phyloP scores from a whole-genome alignment of 2,797 vertebrate genomes.

The Prionace glauca region DNA sequence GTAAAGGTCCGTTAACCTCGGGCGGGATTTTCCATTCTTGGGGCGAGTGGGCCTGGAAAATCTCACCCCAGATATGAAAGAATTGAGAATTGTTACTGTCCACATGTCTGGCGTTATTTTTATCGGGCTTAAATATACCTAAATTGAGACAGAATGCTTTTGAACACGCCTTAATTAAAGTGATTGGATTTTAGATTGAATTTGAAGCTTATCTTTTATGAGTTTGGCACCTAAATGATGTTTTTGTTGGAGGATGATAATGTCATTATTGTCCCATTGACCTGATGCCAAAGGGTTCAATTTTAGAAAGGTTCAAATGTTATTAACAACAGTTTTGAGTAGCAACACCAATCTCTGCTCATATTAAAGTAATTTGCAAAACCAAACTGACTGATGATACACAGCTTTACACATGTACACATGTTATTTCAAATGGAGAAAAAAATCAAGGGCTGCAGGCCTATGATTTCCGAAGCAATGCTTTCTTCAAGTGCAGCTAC shows the following conservation, averaged over 20 bases:
- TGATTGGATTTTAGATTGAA: not conserved
- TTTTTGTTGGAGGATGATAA: not conserved
- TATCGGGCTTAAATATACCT: not conserved
- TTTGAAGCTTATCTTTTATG: not conserved
- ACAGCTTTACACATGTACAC: not conserved
- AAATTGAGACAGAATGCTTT: not conserved
- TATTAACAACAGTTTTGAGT: no score
- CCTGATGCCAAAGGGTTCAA: not conserved
- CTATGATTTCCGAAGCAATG: not conserved
- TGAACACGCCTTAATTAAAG: not conserved
- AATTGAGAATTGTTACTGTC: not conserved
- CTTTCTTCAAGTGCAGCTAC: not conserved
- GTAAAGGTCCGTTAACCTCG: no score
- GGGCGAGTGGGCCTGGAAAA: no score
- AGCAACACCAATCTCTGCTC: no score
- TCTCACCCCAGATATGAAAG: not conserved
- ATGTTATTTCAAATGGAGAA: not conserved
- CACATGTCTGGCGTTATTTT: not conserved
- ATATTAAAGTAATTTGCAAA: not conserved
- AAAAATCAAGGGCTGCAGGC: not conserved
- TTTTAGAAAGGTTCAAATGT: not conserved
- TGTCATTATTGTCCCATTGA: not conserved
- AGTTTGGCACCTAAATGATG: not conserved
- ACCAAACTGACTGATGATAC: not conserved
- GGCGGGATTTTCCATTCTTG: no score